phyloP scores from a whole-genome alignment of 2,113 vertebrate species.

The Phylloscopus whistleri region DNA sequence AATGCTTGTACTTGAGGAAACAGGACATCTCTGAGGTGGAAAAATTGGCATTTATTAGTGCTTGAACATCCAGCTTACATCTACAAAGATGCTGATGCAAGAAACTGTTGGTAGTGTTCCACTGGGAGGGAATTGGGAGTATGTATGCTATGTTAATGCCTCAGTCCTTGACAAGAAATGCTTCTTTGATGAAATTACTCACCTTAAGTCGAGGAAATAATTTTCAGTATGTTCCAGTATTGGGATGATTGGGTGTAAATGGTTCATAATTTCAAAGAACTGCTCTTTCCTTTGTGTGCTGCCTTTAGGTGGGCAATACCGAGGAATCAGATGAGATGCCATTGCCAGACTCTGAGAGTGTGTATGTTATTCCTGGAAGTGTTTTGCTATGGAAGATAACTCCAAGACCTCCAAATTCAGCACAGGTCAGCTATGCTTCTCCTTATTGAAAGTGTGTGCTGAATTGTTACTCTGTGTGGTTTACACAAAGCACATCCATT shows the following conservation, averaged over 20 bases:
- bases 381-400: slow-evolving; percentile 92
- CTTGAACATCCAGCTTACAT: not conserved
- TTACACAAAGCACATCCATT: not conserved
- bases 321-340: slow-evolving; percentile 94
- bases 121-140: not conserved
- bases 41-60: not conserved
- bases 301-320: slow-evolving; percentile 72
- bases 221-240: not conserved
- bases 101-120: not conserved
- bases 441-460: not conserved
- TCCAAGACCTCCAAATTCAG: slow-evolving; percentile 91
- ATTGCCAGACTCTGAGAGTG: slow-evolving; percentile 88
- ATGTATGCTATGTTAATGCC: not conserved
- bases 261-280: not conserved
- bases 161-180: not conserved
- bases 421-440: slow-evolving; percentile 79
- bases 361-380: slow-evolving; percentile 91
- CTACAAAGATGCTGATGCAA: not conserved
- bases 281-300: not conserved
- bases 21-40: not conserved
- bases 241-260: not conserved
- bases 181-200: not conserved
- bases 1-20: not conserved
- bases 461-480: not conserved
- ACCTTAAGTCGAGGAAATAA: not conserved